Evolutionary conservation across 2,888 invertebrate genomes (phyloP), one percentile per base, ranked within the genome.

Genomic region (Mythimna albipuncta): DNA sequence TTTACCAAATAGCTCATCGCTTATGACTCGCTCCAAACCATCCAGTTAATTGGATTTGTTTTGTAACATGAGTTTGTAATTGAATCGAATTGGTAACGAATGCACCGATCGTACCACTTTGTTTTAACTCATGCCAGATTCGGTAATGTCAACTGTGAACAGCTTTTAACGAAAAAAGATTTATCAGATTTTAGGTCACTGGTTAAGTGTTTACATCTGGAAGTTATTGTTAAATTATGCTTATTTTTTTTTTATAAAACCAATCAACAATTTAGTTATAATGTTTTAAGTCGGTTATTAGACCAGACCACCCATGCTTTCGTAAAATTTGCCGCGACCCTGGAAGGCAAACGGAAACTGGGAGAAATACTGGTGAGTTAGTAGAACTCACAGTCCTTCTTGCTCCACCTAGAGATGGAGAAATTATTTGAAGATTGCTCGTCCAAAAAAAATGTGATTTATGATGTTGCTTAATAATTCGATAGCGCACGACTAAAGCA

Each of bases 1-100:
- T 19, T 16, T 9, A 47, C 13, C 13, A 9, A 72, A 80, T 79
- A 85, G 72, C 66, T 73, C n/a, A 1, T 32, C 75, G 79, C 84
- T 83, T 73, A 47, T 87, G 1, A 55, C 83, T 86, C 80, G 67
- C 2, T 76, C 88, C 88, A 77, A 58, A 70, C 35, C 52, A 55
- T 76, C 74, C 78, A 82, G 85, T 90, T 90, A 89, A 90, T 91
- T 89, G 85, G 89, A 89, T 91, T 90, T 91, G 91, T 92, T 91
- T 92, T 90, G 90, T 91, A 93, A 93, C 93, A 92, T 91, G 88
- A 91, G 89, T 91, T 91, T 89, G 92, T 94, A 93, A 94, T 94
- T 94, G 93, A 93, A 92, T 89, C 88, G 89, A 93, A 92, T 91
- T 87, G 88, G 89, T 90, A 90, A 90, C 89, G 88, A 89, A 90